Conservation (phyloP, 2,113 vertebrate genomes). For the Esox niger region DNA sequence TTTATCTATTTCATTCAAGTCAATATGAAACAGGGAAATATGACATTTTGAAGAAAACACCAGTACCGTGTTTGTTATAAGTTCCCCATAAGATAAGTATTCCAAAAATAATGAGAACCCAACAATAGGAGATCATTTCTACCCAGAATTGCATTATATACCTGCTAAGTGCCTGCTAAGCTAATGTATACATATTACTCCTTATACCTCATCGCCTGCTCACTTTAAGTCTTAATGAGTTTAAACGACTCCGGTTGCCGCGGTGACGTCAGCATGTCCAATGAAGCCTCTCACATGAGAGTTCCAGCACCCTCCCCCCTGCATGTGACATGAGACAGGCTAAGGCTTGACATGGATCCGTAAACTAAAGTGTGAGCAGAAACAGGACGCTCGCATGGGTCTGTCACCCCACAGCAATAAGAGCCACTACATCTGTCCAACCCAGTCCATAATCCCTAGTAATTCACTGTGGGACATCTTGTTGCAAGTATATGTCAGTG, state of each 20-base stretch:
- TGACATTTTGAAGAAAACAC: not conserved
- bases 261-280: not conserved
- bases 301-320: not conserved
- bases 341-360: conserved; percentile 63
- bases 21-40: not conserved
- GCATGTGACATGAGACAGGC: conserved; percentile 9
- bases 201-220: not conserved
- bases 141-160: no score
- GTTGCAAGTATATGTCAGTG: conserved; percentile 73
- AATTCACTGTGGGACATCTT: conserved; percentile 61
- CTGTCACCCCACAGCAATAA: conserved; percentile 44
- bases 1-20: not conserved
- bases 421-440: conserved; percentile 20
- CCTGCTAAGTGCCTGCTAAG: conserved; percentile 4
- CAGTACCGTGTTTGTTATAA: not conserved
- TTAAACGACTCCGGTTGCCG: conserved; percentile 3
- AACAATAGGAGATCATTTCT: not conserved
- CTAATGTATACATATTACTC: not conserved
- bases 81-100: not conserved
- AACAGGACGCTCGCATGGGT: conserved; percentile 31
- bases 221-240: not conserved
- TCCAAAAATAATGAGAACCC: not conserved
- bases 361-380: conserved; percentile 48
- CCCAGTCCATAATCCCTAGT: conserved; percentile 49
- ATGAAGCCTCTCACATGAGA: not conserved